phyloP scores from a whole-genome alignment of 2,113 vertebrate genomes.

The Rhinolophus ferrumequinum region DNA sequence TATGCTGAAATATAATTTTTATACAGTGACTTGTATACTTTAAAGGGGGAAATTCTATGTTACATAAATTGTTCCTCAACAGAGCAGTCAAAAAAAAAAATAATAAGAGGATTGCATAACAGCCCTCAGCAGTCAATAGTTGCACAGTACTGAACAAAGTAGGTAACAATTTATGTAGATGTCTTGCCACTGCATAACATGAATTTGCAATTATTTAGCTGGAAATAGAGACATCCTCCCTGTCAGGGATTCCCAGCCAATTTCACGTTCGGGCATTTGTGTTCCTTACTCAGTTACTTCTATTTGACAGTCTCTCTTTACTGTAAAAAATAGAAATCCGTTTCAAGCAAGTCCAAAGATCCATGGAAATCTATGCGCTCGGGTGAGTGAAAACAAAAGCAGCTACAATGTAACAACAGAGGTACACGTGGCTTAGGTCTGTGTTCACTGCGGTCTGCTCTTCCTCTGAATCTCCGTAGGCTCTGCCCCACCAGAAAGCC shows the following conservation, averaged over 20 bases:
- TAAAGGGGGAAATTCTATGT: not conserved
- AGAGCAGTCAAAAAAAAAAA: not conserved
- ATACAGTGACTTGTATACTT: not conserved
- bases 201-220: not conserved
- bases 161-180: too few species aligned
- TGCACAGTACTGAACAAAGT: not conserved
- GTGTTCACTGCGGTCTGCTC: accelerated
- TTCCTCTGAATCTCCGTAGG: accelerated
- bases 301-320: not conserved
- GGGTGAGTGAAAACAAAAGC: too few species aligned
- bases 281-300: not conserved
- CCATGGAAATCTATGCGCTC: not conserved
- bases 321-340: not conserved
- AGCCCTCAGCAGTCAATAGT: not conserved
- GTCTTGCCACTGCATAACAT: too few species aligned
- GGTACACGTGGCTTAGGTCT: accelerated
- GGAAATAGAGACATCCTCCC: not conserved
- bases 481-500: not conserved
- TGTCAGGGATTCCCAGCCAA: not conserved
- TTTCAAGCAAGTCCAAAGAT: not conserved
- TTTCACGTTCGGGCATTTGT: accelerated
- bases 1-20: not conserved
- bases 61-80: not conserved
- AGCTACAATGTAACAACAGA: accelerated
- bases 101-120: not conserved